Base-by-base conservation (phyloP, 2,797 vertebrate genomes). In the Peromyscus aztecus region DNA sequence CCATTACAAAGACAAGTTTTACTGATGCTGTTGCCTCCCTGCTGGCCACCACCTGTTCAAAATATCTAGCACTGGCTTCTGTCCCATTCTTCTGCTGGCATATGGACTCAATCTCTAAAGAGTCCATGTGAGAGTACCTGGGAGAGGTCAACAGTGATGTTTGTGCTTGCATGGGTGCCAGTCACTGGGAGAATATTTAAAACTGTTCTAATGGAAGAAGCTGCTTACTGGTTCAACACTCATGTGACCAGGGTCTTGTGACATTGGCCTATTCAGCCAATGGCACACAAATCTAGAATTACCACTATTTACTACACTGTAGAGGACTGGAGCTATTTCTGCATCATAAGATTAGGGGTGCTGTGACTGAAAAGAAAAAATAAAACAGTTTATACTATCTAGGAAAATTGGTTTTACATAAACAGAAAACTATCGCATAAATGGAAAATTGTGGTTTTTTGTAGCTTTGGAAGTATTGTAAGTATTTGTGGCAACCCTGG, bases 1-100 rank as follows among this genome's bases (percentile, higher is more conserved):
- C 31, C 77, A 19, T 83, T 40, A 75, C 76, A 89, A 95, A 82
- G 82, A 73, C 55, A 78, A 81, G n/a, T n/a, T 83, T 63, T 78
- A 34, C 8, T 29, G 78, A 94, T 85, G 78, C 29, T 43, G 0
- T n/a, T 57, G 49, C 77, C 21, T 78, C 21, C 46, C 12, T 73
- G 59, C 59, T 85, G 94, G 40, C 76, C 14, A 84, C 83, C 92
- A 97, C 89, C 93, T 96, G 94, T 87, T 96, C 67, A 93, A 87
- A 87, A 12, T 75, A 92, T 94, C 89, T 84, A 67, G 3, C 80
- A 13, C 81, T 95, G 97, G 87, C 89, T 49, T 63, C 55, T 78
- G n/a, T 85, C 89, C 87, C 73, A 57, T 63, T 40, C 3, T 29
- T 49, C 43, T 82, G 49, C 7, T 71, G n/a, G 63, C 12, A 34